Evolutionary conservation across 2,888 invertebrate genomes (phyloP), one percentile per base, ranked within the genome.

Genomic region (Drosophila sordidula): DNA sequence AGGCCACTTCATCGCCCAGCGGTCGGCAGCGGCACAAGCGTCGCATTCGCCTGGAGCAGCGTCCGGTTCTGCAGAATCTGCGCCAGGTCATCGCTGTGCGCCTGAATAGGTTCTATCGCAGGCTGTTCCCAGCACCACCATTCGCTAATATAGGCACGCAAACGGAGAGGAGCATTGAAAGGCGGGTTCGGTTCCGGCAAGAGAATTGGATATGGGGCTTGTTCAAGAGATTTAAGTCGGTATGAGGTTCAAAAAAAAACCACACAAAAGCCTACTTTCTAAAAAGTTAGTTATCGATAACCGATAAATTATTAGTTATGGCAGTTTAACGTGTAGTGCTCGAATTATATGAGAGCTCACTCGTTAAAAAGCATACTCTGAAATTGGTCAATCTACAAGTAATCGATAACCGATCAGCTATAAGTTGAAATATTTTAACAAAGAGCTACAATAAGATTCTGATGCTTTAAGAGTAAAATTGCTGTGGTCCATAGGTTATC

Each of bases 31-130:
- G 44, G 2, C 3, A 9, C 6, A 6, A 26, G n/a, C 41, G 12
- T 5, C 63, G 59, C 11, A 6, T 34, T 9, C 61, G 34, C 26
- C 44, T 75, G 14, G 26, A 64, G 6, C 54, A 65, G 16, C 78
- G 74, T 1, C 16, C 74, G 0, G 8, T 83, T n/a, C n/a, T 62
- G 1, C 22, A 68, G 6, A 86, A 87, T 32, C 18, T 71, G 1
- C 36, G 63, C 0, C 29, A 63, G 6, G 39, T 51, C 4, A 0
- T 72, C 3, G 22, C 39, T 0, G 1, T 56, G 0, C 41, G 49
- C 5, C 74, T 59, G 47, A 34, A 38, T 14, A 50, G 38, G 8
- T 42, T 51, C 12, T 18, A 16, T 22, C 32, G 4, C 16, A 42
- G 3, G 16, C 0, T 59, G 3, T 14, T 9, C 12, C n/a, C 26